Base-by-base conservation (phyloP, 2,888 invertebrate genomes). In the Caenorhabditis drosophilae region DNA sequence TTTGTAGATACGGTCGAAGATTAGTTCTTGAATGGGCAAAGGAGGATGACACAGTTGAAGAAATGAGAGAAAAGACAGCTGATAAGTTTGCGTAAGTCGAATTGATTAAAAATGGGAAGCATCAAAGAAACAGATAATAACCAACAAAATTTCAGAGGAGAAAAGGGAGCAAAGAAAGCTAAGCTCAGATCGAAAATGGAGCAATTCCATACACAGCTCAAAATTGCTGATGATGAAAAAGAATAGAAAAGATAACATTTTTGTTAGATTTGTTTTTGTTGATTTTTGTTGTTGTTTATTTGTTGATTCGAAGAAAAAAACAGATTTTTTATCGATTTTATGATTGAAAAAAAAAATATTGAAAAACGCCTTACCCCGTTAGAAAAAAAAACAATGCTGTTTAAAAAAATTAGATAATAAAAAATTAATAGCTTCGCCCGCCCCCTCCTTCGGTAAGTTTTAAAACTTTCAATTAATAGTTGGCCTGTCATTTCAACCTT, bases 21-120 rank as follows among this genome's bases (percentile, higher is more conserved):
- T 87, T 99, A 78, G 95, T 94, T 0, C 86, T 98, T 61, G 96
- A 98, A 86, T 98, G 97, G 97, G 93, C 94, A 56, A 82, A 84
- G 26, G 89, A 89, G 34, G 91, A 91, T 83, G 86, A 86, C 27
- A 89, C 89, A 67, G 87, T 96, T 7, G 90, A 90, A 15, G 88
- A 90, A 67, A 86, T 96, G 59, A 88, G 95, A 16, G 70, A 69
- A 49, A 78, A 75, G 58, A 77, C 79, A 1, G 69, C 70, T 11
- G 70, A 73, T n/a, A 77, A 77, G 59, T 77, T 73, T 59, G 64
- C 56, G 72, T 73, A 47, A 44, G 47, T 27, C 9, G n/a, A 36
- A 11, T 36, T 36, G 7, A 15, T 9, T n/a, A 12, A 15, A 36
- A 36, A 36, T 9, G 4, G 4, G n/a, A 36, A 36, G n/a, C 4